Evolutionary conservation across 2,888 invertebrate species (phyloP).

Genomic region (Pteria penguin): DNA sequence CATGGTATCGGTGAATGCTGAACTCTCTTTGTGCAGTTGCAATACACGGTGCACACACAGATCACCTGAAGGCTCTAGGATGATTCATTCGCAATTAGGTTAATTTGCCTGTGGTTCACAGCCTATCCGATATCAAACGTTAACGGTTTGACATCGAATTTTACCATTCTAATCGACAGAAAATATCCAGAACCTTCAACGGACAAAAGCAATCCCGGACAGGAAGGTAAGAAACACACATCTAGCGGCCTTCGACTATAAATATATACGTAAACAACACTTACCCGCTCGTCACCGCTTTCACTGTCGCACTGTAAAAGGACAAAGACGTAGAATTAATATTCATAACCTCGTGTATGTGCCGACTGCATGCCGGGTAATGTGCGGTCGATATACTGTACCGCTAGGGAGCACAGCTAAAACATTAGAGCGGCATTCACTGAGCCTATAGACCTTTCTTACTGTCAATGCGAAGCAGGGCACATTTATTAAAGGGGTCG

Average conservation of each 20-base stretch:
- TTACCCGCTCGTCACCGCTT: conserved; percentile 73
- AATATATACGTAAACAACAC: no score
- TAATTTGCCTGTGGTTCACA: background rate
- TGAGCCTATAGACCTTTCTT: no score
- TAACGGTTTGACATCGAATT: no score
- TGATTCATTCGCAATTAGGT: background rate
- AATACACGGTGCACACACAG: background rate
- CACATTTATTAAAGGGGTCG: no score
- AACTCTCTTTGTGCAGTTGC: no score
- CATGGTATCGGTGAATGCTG: no score
- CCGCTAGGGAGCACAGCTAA: conserved; percentile 4
- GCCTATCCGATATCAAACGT: background rate
- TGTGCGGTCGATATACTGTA: conserved; percentile 7
- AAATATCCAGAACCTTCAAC: no score
- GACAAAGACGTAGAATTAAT: conserved; percentile 50
- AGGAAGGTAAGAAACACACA: no score
- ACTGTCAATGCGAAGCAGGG: no score
- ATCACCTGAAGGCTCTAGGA: background rate
- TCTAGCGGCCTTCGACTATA: no score
- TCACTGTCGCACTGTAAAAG: conserved; percentile 73
- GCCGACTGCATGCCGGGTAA: conserved; percentile 36
- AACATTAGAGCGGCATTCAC: background rate
- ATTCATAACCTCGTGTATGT: conserved; percentile 43
- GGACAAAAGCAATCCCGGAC: no score
- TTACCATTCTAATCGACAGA: no score